Base-by-base conservation (phyloP, 2,888 invertebrate genomes). In the Tachina grossa region DNA sequence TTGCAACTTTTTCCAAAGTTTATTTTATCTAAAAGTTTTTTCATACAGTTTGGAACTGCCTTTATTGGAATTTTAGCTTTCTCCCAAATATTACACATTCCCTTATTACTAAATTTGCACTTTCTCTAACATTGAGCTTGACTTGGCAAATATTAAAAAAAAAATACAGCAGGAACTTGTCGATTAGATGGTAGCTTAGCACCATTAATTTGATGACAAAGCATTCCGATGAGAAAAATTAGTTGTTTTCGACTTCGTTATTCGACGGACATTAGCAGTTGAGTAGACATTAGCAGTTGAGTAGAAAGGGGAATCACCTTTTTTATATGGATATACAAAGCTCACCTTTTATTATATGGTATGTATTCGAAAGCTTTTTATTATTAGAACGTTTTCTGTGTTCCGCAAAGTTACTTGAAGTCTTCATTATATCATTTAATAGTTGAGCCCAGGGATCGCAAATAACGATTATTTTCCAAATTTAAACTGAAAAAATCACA, bases 101-200 rank as follows among this genome's bases (percentile, higher is more conserved):
- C 39, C 57, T 57, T 14, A 57, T 57, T 57, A 43, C 72, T 59
- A 83, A 72, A 72, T 83, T 83, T 78, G 72, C 77, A 51, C 66
- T 77, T 83, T 83, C 72, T 59, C 41, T 74, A 57, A 66, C 39
- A 69, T 49, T 75, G 43, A 75, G 51, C 22, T 76, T 83, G 10
- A 71, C 61, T 41, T 61, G 41, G 39, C n/a, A 41, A 39, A 31
- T 57, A 57, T 31, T 57, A 11, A 13, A 53, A 57, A 57, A 51
- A 16, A 16, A 51, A 1, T n/a, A 51, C 51, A 16, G 51, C 4
- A 16, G 16, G 59, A 72, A 83, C 77, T 74, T 78, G 78, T 41
- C 79, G 61, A 68, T 74, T 69, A 45, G 79, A 84, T 59, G 84
- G 76, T 71, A 75, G 65, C 45, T 79, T 80, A 75, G 74, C 68